Conservation (phyloP, 30 jellyfish, hydroid and myxozoan genomes). For the Chrysaora quinquecirrha region DNA sequence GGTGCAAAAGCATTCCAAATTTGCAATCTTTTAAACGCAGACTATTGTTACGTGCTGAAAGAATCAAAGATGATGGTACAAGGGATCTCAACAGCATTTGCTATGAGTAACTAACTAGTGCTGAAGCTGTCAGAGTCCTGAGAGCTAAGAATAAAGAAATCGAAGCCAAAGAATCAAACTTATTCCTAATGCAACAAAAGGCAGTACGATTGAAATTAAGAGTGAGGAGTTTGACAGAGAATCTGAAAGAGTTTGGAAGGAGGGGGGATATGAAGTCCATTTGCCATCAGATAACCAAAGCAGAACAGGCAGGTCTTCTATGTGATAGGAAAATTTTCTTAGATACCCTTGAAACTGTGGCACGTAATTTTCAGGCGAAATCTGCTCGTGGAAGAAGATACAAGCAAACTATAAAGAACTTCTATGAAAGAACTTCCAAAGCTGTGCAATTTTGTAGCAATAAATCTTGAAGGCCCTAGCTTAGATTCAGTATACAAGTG, state of each 20-base stretch:
- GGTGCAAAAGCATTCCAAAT: background rate
- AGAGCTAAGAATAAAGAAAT: constrained; percentile 16
- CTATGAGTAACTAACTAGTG: background rate
- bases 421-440: background rate
- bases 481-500: background rate
- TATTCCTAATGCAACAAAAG: constrained; percentile 4
- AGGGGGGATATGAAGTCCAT: constrained; percentile 37
- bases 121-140: constrained; percentile 7
- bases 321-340: background rate
- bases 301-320: constrained; percentile 5
- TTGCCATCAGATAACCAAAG: constrained; percentile 18
- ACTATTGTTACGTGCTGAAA: background rate
- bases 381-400: constrained; percentile 13
- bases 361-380: constrained; percentile 10
- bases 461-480: constrained; percentile 10
- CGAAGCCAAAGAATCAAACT: constrained; percentile 5
- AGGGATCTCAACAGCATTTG: background rate
- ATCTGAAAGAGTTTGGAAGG: constrained; percentile 26
- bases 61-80: background rate
- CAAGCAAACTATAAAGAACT: constrained; percentile 1
- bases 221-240: constrained; percentile 25
- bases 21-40: constrained; percentile 11
- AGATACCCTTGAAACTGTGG: constrained; percentile 9
- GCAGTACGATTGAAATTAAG: constrained; percentile 3
- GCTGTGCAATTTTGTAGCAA: background rate